Evolutionary conservation across 2,888 invertebrate species (phyloP).

Genomic region (Synergus laeviventris): DNA sequence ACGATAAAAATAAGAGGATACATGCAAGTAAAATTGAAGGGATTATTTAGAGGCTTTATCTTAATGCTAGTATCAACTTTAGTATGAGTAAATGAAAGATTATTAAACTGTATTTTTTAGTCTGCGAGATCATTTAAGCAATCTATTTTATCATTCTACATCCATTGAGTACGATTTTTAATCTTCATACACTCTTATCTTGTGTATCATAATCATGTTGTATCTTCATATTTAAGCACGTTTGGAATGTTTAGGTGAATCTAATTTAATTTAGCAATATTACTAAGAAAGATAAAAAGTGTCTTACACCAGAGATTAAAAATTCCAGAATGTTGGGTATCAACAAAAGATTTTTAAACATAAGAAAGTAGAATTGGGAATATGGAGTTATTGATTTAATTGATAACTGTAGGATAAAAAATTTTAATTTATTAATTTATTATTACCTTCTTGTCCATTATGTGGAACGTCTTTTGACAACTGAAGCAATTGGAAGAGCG

Average conservation of each 20-base stretch:
- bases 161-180: background rate
- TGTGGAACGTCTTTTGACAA: constrained; percentile 84
- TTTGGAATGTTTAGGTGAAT: background rate
- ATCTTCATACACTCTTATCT: background rate
- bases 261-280: background rate
- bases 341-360: too few relatives aligned
- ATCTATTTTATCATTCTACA: background rate
- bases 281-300: background rate
- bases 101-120: background rate
- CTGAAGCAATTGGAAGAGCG: constrained; percentile 83
- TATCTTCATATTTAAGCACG: background rate
- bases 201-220: background rate
- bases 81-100: background rate
- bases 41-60: background rate
- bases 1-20: background rate
- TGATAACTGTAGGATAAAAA: background rate
- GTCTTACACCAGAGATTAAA: too few relatives aligned
- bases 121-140: background rate
- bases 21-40: background rate
- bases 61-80: background rate
- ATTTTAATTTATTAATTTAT: background rate
- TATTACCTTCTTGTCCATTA: constrained; percentile 84
- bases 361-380: background rate
- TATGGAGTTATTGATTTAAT: background rate
- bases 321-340: too few relatives aligned